phyloP scores from a whole-genome alignment of 2,888 invertebrate genomes.

The Pristionchus mayeri region DNA sequence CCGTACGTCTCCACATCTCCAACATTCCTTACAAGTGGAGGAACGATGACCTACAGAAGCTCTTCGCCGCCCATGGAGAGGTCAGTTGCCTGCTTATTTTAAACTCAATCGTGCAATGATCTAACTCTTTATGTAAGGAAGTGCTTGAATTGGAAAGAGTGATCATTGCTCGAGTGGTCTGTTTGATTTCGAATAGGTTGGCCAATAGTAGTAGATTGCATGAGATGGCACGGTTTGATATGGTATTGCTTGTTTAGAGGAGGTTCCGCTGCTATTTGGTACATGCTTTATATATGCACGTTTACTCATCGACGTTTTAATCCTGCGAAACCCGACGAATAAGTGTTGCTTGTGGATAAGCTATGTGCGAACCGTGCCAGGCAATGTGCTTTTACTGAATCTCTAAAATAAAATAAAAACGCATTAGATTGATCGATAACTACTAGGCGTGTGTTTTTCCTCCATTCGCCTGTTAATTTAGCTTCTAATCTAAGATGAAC shows the following conservation, averaged over 20 bases:
- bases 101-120: no score
- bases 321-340: background rate
- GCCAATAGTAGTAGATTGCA: background rate
- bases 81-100: background rate
- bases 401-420: no score
- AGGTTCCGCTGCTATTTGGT: no score
- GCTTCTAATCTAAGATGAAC: background rate
- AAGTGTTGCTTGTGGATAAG: background rate
- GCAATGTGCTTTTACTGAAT: no score
- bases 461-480: background rate
- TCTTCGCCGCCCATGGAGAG: background rate
- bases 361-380: background rate
- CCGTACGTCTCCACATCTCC: background rate
- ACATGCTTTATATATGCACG: background rate
- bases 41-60: background rate
- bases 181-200: no score
- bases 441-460: background rate
- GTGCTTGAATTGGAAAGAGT: no score
- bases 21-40: constrained; percentile 31
- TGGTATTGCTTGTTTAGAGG: background rate
- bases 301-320: background rate
- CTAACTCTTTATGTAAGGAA: no score
- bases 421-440: background rate
- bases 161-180: no score
- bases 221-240: constrained; percentile 26